Evolutionary conservation across 1,140 invertebrate genomes (phyloP).

Genomic region (Notospermus geniculatus): DNA sequence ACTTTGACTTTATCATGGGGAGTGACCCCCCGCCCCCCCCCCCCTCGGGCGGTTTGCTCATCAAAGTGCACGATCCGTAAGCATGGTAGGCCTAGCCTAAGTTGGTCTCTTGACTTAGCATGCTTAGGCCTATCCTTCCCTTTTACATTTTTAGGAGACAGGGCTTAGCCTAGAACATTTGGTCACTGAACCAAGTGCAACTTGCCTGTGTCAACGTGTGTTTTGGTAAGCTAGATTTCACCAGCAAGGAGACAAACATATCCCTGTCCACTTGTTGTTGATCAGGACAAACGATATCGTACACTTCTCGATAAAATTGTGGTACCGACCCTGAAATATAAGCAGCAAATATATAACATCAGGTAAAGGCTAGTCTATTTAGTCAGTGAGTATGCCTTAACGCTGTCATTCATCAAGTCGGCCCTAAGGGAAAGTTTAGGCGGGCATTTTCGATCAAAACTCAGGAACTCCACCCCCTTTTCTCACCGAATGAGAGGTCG

Average conservation of each 20-base stretch:
- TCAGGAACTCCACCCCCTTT: slow-evolving; percentile 5
- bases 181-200: background rate
- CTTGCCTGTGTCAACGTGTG: slow-evolving; percentile 62
- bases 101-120: no score
- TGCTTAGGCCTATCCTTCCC: no score
- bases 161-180: no score
- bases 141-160: no score
- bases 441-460: slow-evolving; percentile 4
- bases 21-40: no score
- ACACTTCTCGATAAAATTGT: slow-evolving; percentile 65
- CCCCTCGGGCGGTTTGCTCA: no score
- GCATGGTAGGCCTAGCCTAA: no score
- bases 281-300: slow-evolving; percentile 65
- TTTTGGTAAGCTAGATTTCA: slow-evolving; percentile 64
- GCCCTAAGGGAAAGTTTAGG: background rate
- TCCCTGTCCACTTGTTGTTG: slow-evolving; percentile 64
- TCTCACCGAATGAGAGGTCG: slow-evolving; percentile 47
- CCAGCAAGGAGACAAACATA: slow-evolving; percentile 64
- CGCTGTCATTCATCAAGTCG: background rate
- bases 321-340: slow-evolving; percentile 62
- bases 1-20: no score
- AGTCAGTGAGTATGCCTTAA: no score
- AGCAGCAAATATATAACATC: no score
- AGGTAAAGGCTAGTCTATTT: no score
- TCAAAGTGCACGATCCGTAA: no score